A percentile compares a stretch with the other conserved stretches of the same genome.
Conservation (phyloP, 2,113 vertebrate genomes). For the Deroptyus accipitrinus region DNA sequence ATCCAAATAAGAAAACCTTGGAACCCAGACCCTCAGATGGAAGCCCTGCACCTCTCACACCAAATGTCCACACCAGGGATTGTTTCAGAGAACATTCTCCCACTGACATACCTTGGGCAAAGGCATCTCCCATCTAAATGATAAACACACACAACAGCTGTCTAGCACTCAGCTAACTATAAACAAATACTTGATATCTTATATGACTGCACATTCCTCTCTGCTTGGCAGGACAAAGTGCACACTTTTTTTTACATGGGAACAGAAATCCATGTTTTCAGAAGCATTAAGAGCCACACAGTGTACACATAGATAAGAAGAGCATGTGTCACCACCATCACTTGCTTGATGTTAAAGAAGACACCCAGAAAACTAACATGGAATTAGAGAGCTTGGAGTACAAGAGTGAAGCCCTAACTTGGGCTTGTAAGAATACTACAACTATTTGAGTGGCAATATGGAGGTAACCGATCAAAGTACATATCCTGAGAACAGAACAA, state of each 20-base stretch:
- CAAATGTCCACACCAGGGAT: background rate
- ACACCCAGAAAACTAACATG: fast-evolving
- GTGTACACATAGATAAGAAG: background rate
- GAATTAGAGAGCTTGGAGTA: background rate
- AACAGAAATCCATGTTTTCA: background rate
- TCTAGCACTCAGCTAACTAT: background rate
- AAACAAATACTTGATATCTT: fast-evolving
- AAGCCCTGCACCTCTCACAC: background rate
- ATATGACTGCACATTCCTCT: background rate
- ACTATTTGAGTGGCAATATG: fast-evolving
- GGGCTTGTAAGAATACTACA: background rate
- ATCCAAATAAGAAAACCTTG: background rate
- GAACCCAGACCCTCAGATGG: background rate
- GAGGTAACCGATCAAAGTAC: fast-evolving
- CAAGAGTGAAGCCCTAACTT: background rate
- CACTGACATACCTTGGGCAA: background rate
- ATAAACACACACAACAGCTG: background rate
- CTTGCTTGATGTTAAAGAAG: background rate
- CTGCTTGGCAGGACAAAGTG: background rate
- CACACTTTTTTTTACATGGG: background rate
- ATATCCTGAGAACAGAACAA: background rate
- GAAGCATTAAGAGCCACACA: background rate
- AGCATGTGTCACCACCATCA: fast-evolving
- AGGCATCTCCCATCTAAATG: background rate
- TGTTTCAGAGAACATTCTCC: background rate